Evolutionary conservation across 2,888 invertebrate species (phyloP).

Genomic region (Noctua comes): DNA sequence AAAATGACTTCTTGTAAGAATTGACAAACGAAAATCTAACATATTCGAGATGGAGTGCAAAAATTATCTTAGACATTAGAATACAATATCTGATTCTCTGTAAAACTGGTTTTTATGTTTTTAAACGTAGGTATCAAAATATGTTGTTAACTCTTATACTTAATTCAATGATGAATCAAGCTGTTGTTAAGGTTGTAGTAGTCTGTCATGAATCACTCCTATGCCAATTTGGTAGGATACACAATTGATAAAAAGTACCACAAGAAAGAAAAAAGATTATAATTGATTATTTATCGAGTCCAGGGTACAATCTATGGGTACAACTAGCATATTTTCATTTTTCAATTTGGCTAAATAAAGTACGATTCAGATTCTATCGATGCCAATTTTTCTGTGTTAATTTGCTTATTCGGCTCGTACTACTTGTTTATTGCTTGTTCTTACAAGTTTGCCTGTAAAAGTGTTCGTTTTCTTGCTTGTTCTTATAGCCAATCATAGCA

Average conservation of each 20-base stretch:
- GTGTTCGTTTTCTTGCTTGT: neutral
- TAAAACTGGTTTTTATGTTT: neutral
- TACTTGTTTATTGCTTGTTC: neutral
- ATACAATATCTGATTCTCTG: neutral
- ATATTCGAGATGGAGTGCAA: no score
- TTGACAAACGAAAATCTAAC: no score
- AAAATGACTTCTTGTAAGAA: no score
- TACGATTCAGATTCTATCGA: neutral
- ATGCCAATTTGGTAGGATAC: neutral
- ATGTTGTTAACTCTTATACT: neutral
- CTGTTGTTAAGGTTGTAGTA: neutral
- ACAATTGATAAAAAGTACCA: constrained; percentile 1
- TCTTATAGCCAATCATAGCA: no score
- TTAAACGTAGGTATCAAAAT: neutral
- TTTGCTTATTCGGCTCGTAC: neutral
- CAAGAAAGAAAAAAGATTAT: neutral
- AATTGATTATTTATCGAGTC: neutral
- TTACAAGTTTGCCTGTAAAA: neutral
- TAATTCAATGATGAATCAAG: neutral
- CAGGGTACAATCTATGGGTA: neutral
- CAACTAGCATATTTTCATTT: constrained; percentile 1
- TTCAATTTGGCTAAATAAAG: constrained; percentile 8
- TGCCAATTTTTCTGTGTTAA: neutral
- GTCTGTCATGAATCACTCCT: neutral
- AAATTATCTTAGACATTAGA: neutral